A percentile compares a stretch with the other conserved stretches of the same genome.
Evolutionary conservation across 2,797 vertebrate species (phyloP).

Genomic region (Diglossa cyanea): DNA sequence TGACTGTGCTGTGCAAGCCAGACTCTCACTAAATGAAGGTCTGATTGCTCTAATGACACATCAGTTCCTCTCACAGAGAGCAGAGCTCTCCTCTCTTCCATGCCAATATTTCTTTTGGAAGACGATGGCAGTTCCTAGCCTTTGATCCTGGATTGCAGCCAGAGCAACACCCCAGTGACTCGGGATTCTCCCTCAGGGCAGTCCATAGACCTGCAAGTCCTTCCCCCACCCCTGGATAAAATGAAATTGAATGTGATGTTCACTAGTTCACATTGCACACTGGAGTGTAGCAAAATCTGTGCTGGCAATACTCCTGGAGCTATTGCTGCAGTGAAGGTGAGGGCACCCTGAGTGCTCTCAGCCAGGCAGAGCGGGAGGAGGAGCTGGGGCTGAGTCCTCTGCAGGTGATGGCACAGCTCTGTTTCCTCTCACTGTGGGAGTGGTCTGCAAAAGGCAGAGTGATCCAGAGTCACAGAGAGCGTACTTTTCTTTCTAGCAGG

Average conservation of each 20-base stretch:
- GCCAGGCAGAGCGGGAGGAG: neutral
- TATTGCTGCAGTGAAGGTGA: neutral
- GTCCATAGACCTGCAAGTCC: neutral
- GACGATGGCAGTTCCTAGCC: neutral
- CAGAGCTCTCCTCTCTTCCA: neutral
- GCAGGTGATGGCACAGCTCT: neutral
- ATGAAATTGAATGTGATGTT: neutral
- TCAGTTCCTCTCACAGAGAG: neutral
- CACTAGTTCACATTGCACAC: neutral
- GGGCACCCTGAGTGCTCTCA: neutral
- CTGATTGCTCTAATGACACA: neutral
- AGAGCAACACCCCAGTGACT: neutral
- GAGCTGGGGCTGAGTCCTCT: neutral
- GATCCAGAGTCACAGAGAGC: neutral
- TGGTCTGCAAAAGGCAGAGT: neutral
- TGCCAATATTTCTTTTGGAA: neutral
- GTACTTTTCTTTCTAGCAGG: neutral
- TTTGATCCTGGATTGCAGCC: neutral
- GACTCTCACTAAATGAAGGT: neutral
- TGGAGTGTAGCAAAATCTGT: neutral
- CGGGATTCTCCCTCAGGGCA: neutral
- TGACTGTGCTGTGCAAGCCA: neutral
- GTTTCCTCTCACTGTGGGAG: neutral
- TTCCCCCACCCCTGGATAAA: neutral
- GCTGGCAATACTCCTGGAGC: neutral